Conservation (phyloP, 1,140 invertebrate genomes). For the Atta texana region DNA sequence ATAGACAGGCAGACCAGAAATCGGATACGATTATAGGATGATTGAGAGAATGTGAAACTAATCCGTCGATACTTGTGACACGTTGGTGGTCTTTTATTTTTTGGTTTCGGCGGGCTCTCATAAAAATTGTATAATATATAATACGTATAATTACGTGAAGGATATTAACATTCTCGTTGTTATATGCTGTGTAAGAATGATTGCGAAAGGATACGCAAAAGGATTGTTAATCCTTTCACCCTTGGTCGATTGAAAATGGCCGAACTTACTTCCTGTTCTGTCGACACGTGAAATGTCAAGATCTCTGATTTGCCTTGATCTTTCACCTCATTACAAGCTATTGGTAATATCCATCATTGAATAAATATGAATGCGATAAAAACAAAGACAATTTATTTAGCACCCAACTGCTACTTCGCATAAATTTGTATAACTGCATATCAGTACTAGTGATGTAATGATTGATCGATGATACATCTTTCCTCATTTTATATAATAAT, state of each 20-base stretch:
- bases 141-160: slow-evolving; percentile 48
- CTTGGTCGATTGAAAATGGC: slow-evolving; percentile 17
- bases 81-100: slow-evolving; percentile 33
- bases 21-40: slow-evolving; percentile 32
- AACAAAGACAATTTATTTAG: slow-evolving; percentile 67
- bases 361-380: slow-evolving; percentile 81
- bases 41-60: slow-evolving; percentile 42
- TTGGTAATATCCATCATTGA: slow-evolving; percentile 81
- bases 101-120: neutral
- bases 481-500: neutral
- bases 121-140: slow-evolving; percentile 52
- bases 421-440: neutral
- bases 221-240: neutral
- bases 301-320: slow-evolving; percentile 80
- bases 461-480: slow-evolving; percentile 4
- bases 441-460: neutral
- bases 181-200: slow-evolving; percentile 51
- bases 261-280: slow-evolving; percentile 43
- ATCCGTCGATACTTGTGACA: slow-evolving; percentile 16
- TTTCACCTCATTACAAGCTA: slow-evolving; percentile 81
- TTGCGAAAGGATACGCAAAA: slow-evolving; percentile 9
- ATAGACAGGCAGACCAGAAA: slow-evolving; percentile 78
- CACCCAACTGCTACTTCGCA: slow-evolving; percentile 23
- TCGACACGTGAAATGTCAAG: slow-evolving; percentile 64
- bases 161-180: slow-evolving; percentile 59